Conservation (phyloP, 1,140 invertebrate species). For the Ostrea edulis region DNA sequence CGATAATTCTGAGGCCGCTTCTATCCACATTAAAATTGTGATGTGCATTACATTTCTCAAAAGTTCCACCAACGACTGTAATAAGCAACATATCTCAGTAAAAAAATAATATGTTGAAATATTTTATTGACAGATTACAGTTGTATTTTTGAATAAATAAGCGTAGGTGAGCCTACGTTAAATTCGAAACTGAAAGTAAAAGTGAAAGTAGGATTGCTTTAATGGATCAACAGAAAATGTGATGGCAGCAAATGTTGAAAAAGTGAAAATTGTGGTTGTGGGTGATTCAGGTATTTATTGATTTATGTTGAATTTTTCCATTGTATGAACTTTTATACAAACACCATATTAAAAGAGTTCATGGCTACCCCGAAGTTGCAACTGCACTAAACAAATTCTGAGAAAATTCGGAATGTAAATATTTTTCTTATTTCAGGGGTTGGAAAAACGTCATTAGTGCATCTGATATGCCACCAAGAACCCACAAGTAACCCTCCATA, state of each 20-base stretch:
- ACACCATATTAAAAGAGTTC: too few species aligned
- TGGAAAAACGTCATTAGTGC: constrained; percentile 95
- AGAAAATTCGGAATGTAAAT: constrained; percentile 2
- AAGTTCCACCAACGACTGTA: too few species aligned
- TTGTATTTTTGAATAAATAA: not conserved
- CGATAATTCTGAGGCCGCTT: constrained; percentile 15
- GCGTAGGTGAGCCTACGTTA: not conserved
- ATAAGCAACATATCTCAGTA: not conserved
- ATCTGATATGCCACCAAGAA: constrained; percentile 93
- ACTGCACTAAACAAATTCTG: not conserved
- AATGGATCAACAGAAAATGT: not conserved
- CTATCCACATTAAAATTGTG: not conserved
- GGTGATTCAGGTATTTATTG: constrained; percentile 90
- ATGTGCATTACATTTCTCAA: not conserved
- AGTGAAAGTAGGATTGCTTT: not conserved
- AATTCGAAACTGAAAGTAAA: not conserved
- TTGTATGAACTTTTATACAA: not conserved
- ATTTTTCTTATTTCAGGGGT: constrained; percentile 84
- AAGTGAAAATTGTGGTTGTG: constrained; percentile 93
- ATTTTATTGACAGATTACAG: not conserved
- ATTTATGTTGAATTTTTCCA: not conserved
- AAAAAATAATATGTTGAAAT: not conserved
- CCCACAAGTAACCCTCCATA: constrained; percentile 91
- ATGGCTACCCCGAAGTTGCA: not conserved
- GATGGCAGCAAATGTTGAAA: constrained; percentile 78